Conservation (phyloP, 1,140 invertebrate genomes). For the Callitettix versicolor region DNA sequence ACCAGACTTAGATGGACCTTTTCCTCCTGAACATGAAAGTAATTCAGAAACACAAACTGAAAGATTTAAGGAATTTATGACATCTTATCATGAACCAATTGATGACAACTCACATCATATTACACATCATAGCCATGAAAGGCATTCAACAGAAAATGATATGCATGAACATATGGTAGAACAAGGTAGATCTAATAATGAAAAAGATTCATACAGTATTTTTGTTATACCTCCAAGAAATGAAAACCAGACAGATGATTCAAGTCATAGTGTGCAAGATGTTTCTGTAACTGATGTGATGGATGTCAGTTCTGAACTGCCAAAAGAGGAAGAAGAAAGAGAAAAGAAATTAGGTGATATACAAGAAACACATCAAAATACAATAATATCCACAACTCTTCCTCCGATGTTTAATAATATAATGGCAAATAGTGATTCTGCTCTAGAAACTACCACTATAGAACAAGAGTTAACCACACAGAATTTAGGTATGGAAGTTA, state of each 20-base stretch:
- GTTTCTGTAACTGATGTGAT: background rate
- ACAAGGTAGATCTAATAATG: background rate
- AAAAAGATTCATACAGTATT: background rate
- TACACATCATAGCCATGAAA: background rate
- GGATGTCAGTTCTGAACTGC: background rate
- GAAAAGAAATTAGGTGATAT: too few relatives aligned
- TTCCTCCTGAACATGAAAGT: conserved; percentile 8
- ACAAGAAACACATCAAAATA: too few relatives aligned
- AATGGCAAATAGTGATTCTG: too few relatives aligned
- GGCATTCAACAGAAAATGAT: background rate
- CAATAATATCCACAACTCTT: too few relatives aligned
- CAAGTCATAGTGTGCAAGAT: background rate
- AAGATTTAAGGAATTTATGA: conserved; percentile 7
- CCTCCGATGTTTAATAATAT: too few relatives aligned
- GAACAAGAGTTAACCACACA: background rate
- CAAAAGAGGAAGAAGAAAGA: background rate
- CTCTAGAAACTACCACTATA: too few relatives aligned
- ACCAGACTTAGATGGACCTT: conserved; percentile 3
- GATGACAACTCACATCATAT: background rate
- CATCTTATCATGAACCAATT: conserved; percentile 6
- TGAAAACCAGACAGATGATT: background rate
- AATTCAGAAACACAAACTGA: conserved; percentile 8
- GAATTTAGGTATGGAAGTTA: background rate
- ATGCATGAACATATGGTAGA: background rate
- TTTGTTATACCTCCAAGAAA: background rate